Percentiles rank a stretch among this genome's conserved stretches.
Conservation (phyloP, 2,113 vertebrate genomes). For the Etheostoma cragini region DNA sequence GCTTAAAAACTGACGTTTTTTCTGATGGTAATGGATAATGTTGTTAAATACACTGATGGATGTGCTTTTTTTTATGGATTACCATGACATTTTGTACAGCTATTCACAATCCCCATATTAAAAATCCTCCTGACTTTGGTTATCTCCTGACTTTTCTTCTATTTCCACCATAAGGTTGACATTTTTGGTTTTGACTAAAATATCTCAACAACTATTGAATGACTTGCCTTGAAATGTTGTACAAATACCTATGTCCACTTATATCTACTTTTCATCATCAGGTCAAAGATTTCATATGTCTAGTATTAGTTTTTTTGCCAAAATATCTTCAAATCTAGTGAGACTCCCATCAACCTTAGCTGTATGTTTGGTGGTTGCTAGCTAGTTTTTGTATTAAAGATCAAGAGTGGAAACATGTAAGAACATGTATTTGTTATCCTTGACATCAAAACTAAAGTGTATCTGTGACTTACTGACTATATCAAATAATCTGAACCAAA, state of each 20-base stretch:
- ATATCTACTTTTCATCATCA: too few relatives aligned
- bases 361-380: too few relatives aligned
- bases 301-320: not conserved
- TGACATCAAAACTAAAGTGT: not conserved
- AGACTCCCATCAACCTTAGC: not conserved
- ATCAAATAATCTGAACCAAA: constrained; percentile 10
- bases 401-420: constrained; percentile 1
- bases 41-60: not conserved
- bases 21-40: not conserved
- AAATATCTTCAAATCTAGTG: not conserved
- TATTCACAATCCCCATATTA: not conserved
- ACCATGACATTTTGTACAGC: not conserved
- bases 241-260: too few relatives aligned
- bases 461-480: not conserved
- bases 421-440: not conserved
- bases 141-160: not conserved
- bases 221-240: not conserved
- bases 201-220: not conserved
- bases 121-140: not conserved
- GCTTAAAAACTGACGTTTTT: not conserved
- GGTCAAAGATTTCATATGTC: not conserved
- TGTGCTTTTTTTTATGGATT: too few relatives aligned
- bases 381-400: not conserved
- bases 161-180: not conserved
- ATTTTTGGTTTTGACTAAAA: not conserved